A percentile compares a stretch with the other conserved stretches of the same genome.
phyloP scores from a whole-genome alignment of 2,113 vertebrate genomes.

The Hippocampus abdominalis region DNA sequence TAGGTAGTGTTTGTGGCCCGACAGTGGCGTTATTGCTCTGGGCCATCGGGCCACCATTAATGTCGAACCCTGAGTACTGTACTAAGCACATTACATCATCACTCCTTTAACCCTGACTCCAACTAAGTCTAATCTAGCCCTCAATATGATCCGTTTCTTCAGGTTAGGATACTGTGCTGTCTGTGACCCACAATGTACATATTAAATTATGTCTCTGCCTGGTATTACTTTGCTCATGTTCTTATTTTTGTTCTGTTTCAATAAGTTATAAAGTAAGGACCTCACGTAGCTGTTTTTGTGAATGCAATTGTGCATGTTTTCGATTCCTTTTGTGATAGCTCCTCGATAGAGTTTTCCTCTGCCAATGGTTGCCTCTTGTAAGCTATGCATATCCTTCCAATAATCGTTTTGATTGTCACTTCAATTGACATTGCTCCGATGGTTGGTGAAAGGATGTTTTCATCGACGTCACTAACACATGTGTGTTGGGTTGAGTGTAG shows the following conservation, averaged over 20 bases:
- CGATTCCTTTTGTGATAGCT: constrained; percentile 32
- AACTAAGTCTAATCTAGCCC: constrained; percentile 40
- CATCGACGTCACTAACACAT: constrained; percentile 42
- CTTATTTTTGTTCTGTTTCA: constrained; percentile 41
- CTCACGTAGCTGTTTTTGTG: constrained; percentile 34
- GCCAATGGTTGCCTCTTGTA: constrained; percentile 67
- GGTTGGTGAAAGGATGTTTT: constrained; percentile 40
- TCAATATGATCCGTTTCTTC: constrained; percentile 45
- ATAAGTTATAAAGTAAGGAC: constrained; percentile 34
- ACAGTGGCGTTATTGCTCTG: too few relatives aligned
- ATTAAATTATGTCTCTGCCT: constrained; percentile 56
- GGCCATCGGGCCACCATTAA: too few relatives aligned
- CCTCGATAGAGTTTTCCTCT: constrained; percentile 19
- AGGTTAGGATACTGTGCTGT: constrained; percentile 49
- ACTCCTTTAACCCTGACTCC: constrained; percentile 56
- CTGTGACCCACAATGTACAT: constrained; percentile 50
- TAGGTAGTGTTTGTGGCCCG: too few relatives aligned
- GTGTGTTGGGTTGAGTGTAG: constrained; percentile 44
- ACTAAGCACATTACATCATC: constrained; percentile 53
- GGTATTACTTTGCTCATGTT: constrained; percentile 56
- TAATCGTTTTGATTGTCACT: constrained; percentile 31
- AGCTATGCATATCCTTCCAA: constrained; percentile 63
- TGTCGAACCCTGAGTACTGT: not conserved
- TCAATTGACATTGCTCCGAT: constrained; percentile 46
- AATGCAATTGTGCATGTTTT: constrained; percentile 42